Evolutionary conservation across 2,888 invertebrate species (phyloP).

Genomic region (Dione vanillae): DNA sequence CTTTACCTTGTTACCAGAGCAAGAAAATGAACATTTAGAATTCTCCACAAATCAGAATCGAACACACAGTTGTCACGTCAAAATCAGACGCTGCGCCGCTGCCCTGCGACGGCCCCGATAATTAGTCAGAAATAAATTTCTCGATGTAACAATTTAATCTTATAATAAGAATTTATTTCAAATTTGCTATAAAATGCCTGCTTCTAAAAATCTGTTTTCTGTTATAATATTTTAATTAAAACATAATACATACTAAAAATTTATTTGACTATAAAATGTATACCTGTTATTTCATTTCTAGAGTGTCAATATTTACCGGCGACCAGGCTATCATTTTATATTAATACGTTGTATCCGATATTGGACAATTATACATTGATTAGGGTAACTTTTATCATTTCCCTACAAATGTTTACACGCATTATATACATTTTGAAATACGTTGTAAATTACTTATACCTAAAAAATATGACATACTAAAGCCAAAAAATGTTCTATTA

Average conservation of each 20-base stretch:
- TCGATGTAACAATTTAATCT: background rate
- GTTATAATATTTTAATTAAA: background rate
- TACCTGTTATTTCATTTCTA: conserved; percentile 12
- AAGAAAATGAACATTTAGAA: too few species aligned
- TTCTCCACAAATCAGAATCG: too few species aligned
- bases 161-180: background rate
- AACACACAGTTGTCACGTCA: too few species aligned
- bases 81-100: too few species aligned
- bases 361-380: background rate
- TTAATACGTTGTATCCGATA: conserved; percentile 1
- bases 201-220: background rate
- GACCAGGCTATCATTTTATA: background rate
- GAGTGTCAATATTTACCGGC: background rate
- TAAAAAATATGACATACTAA: too few species aligned
- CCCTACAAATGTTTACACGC: background rate
- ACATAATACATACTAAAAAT: background rate
- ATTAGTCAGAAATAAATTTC: too few species aligned
- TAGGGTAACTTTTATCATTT: background rate
- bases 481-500: too few species aligned
- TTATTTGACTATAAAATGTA: background rate
- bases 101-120: too few species aligned
- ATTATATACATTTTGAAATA: background rate
- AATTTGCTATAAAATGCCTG: too few species aligned
- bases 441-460: background rate
- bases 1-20: too few species aligned